Conservation (phyloP, 1,140 invertebrate species). For the Cecropterus lyciades region DNA sequence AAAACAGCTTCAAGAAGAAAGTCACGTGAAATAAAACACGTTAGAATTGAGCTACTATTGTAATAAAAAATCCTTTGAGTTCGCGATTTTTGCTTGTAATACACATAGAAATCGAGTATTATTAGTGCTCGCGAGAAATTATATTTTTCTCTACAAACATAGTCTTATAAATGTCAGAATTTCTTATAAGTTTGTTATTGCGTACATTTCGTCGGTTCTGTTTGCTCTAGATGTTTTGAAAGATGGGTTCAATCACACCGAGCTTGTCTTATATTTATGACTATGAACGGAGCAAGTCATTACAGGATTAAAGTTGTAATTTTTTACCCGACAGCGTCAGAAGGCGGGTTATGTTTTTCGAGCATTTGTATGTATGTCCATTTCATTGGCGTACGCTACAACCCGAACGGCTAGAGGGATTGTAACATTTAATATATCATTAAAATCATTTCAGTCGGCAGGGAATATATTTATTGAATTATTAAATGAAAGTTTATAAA, state of each 20-base stretch:
- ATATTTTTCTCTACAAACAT: slow-evolving; percentile 17
- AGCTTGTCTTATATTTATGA: too few relatives aligned
- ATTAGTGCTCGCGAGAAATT: slow-evolving; percentile 19
- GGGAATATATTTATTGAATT: too few relatives aligned
- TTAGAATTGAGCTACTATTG: slow-evolving; percentile 26
- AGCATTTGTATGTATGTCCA: too few relatives aligned
- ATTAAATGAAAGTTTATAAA: too few relatives aligned
- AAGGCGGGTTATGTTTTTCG: too few relatives aligned
- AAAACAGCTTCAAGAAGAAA: background rate
- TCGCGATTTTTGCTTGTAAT: slow-evolving; percentile 26
- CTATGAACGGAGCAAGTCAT: too few relatives aligned
- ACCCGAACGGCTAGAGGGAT: too few relatives aligned
- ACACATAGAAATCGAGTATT: slow-evolving; percentile 22
- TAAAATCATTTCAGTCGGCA: too few relatives aligned
- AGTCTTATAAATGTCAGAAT: slow-evolving; percentile 15
- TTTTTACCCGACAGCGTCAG: too few relatives aligned
- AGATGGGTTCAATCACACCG: background rate
- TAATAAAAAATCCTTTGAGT: slow-evolving; percentile 24
- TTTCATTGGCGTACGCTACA: too few relatives aligned
- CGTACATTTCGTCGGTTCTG: background rate
- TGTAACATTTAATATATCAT: too few relatives aligned
- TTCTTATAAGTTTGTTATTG: slow-evolving; percentile 21
- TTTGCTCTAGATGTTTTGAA: background rate
- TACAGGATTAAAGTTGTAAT: too few relatives aligned
- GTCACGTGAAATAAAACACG: slow-evolving; percentile 12